phyloP scores from a whole-genome alignment of 2,797 vertebrate genomes.

The Sebastes matsubarae region DNA sequence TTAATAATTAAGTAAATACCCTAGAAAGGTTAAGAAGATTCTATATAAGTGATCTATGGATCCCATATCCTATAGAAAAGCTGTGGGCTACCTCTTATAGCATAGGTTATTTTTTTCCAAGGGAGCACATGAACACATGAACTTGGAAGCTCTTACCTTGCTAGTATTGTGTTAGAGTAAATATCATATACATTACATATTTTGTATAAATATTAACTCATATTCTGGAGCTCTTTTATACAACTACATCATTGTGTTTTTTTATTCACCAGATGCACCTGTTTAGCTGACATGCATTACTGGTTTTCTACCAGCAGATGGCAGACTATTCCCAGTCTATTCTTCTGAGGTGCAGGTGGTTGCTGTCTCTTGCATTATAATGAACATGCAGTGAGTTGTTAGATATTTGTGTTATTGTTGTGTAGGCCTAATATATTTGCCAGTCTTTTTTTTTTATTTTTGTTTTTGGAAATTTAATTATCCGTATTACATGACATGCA shows the following conservation, averaged over 20 bases:
- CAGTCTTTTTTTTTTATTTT: not conserved
- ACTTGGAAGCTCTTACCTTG: not conserved
- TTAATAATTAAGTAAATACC: too few relatives aligned
- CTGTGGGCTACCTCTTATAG: too few relatives aligned
- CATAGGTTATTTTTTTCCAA: too few relatives aligned
- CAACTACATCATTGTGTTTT: not conserved
- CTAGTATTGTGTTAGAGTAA: too few relatives aligned
- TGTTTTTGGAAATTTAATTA: not conserved
- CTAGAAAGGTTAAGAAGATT: too few relatives aligned
- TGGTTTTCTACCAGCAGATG: conserved; percentile 58
- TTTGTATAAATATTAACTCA: not conserved
- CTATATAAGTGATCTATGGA: too few relatives aligned
- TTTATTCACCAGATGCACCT: not conserved
- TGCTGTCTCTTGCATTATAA: not conserved
- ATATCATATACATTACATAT: not conserved
- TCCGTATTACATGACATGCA: not conserved
- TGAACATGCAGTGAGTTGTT: not conserved
- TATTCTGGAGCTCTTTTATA: not conserved
- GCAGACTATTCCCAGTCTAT: conserved; percentile 30
- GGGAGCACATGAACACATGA: not conserved
- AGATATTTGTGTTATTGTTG: not conserved
- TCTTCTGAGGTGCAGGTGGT: not conserved
- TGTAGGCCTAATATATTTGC: not conserved
- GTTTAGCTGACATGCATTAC: conserved; percentile 18
- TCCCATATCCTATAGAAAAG: too few relatives aligned